phyloP scores from a whole-genome alignment of 2,113 vertebrate genomes.

The Myrmecophaga tridactyla region DNA sequence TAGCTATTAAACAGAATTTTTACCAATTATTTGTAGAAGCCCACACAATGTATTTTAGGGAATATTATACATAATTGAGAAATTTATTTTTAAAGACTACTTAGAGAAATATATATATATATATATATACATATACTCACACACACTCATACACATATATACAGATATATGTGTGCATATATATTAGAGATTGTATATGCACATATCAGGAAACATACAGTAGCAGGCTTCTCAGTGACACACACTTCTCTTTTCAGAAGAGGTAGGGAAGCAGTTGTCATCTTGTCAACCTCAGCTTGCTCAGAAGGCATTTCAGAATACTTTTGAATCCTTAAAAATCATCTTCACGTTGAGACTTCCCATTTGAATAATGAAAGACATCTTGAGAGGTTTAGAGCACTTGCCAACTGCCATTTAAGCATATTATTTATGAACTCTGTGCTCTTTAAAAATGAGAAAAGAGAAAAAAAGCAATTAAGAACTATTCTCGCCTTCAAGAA shows the following conservation, averaged over 20 bases:
- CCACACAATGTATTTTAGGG: not conserved
- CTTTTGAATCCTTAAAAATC: not conserved
- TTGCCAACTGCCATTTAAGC: not conserved
- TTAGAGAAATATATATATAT: not conserved
- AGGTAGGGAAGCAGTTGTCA: too few relatives aligned
- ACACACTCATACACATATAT: too few relatives aligned
- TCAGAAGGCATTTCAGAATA: not conserved
- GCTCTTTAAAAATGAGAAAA: not conserved
- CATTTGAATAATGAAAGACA: not conserved
- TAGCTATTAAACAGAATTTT: not conserved
- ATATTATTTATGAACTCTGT: not conserved
- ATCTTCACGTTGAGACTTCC: not conserved
- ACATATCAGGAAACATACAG: too few relatives aligned
- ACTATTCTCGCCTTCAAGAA: not conserved
- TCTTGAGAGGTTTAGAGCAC: not conserved
- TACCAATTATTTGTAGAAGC: not conserved
- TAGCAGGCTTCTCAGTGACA: not conserved
- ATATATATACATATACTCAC: not conserved
- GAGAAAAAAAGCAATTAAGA: not conserved
- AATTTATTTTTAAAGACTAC: not conserved
- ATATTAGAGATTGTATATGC: not conserved
- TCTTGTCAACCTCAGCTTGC: too few relatives aligned
- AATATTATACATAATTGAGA: not conserved
- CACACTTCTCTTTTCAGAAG: not conserved
- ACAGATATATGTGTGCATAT: not conserved